Percentiles rank a stretch among this genome's conserved stretches.
Evolutionary conservation across 2,113 vertebrate genomes (phyloP).

Genomic region (Grantiella picta): DNA sequence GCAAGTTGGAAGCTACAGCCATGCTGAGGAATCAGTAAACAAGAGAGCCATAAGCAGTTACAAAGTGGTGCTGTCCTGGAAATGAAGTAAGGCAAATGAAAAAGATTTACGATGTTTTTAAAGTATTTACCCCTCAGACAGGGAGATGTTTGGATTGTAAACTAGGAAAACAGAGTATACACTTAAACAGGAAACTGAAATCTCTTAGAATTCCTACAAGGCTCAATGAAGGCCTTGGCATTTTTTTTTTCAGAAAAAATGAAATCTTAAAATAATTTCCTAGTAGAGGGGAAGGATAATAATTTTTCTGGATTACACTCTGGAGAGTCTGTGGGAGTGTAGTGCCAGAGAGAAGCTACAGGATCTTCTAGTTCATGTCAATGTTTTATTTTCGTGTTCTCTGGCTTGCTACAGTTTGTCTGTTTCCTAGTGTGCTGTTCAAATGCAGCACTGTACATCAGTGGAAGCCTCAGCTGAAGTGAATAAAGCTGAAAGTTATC

Average conservation of each 20-base stretch:
- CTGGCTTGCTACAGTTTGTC: neutral
- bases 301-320: neutral
- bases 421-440: neutral
- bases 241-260: neutral
- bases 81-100: neutral
- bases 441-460: neutral
- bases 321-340: neutral
- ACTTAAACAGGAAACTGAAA: neutral
- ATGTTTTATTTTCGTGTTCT: neutral
- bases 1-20: neutral
- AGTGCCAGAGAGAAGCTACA: neutral
- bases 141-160: neutral
- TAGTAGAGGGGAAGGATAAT: neutral
- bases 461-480: neutral
- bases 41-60: neutral
- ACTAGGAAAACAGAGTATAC: neutral
- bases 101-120: neutral
- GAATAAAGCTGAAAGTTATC: neutral
- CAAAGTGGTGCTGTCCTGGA: neutral
- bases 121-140: neutral
- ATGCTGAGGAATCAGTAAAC: neutral
- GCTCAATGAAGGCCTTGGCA: fast-evolving
- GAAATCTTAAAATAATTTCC: neutral
- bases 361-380: neutral
- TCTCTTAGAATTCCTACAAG: neutral